These are phyloP conservation scores for Phyllotis vaccarum DNA, from an alignment of 2,797 vertebrate genomes.

Conservation along the genomic window DNA sequence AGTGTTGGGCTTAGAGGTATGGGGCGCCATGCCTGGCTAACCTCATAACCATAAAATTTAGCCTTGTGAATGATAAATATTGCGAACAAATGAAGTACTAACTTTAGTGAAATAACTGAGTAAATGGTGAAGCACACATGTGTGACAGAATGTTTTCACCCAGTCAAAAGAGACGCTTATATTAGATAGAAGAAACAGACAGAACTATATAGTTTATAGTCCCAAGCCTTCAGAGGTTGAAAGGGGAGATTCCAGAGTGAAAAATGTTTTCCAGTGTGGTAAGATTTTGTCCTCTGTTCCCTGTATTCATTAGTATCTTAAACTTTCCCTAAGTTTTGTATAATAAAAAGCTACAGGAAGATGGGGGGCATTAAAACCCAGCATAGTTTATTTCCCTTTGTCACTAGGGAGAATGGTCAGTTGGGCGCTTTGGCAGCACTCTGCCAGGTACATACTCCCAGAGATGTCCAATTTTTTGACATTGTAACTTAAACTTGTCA, in stretches of 20 bases:
- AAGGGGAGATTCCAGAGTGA: neutral
- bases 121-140: neutral
- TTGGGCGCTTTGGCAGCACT: neutral
- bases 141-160: neutral
- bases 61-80: neutral
- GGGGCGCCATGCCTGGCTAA: neutral
- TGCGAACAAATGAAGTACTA: neutral
- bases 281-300: neutral
- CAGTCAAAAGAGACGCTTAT: neutral
- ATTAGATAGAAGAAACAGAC: neutral
- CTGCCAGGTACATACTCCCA: neutral
- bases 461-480: neutral
- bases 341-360: neutral
- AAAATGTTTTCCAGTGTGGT: neutral
- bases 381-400: neutral
- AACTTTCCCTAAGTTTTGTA: neutral
- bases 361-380: neutral
- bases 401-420: neutral
- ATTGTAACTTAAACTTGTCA: neutral
- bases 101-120: conserved; percentile 32
- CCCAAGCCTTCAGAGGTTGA: neutral
- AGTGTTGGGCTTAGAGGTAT: neutral
- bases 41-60: neutral
- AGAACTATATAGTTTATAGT: neutral
- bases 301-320: conserved; percentile 28